Percentiles rank a stretch among this genome's conserved stretches.
These are phyloP conservation scores for Drosophila maculinotata DNA, from an alignment of 2,888 invertebrate genomes.

Conservation along the genomic window DNA sequence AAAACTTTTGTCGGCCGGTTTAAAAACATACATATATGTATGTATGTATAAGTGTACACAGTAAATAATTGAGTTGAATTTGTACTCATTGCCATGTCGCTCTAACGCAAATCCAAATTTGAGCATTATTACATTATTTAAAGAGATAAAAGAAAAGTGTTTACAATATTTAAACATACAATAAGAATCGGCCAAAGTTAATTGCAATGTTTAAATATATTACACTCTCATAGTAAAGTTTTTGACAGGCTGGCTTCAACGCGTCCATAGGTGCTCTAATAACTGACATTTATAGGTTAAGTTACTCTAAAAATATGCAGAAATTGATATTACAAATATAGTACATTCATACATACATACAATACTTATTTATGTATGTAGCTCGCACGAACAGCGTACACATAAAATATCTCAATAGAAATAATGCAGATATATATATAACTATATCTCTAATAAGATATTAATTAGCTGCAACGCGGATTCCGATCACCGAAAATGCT, in stretches of 20 bases:
- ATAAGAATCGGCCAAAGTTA: slow-evolving; percentile 1
- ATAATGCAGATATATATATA: background rate
- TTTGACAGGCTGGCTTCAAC: slow-evolving; percentile 13
- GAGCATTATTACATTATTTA: slow-evolving; percentile 5
- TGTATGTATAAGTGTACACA: background rate
- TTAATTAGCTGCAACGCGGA: background rate
- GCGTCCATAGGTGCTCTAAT: slow-evolving; percentile 21
- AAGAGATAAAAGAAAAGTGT: background rate
- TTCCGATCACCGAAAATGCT: background rate
- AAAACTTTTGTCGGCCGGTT: background rate
- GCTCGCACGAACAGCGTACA: background rate
- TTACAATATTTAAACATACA: background rate
- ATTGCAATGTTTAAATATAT: background rate
- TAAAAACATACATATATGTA: background rate
- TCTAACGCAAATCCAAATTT: slow-evolving; percentile 5
- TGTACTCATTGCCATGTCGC: slow-evolving; percentile 12
- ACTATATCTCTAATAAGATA: slow-evolving; percentile 2
- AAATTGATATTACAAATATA: slow-evolving; percentile 8
- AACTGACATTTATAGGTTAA: slow-evolving; percentile 16
- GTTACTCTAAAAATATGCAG: background rate
- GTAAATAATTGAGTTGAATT: background rate
- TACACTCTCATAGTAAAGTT: slow-evolving; percentile 2
- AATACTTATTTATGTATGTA: background rate
- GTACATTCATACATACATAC: slow-evolving; percentile 6
- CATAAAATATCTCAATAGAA: slow-evolving; percentile 9